phyloP scores from a whole-genome alignment of 2,113 vertebrate species.

The Pluvianellus socialis region DNA sequence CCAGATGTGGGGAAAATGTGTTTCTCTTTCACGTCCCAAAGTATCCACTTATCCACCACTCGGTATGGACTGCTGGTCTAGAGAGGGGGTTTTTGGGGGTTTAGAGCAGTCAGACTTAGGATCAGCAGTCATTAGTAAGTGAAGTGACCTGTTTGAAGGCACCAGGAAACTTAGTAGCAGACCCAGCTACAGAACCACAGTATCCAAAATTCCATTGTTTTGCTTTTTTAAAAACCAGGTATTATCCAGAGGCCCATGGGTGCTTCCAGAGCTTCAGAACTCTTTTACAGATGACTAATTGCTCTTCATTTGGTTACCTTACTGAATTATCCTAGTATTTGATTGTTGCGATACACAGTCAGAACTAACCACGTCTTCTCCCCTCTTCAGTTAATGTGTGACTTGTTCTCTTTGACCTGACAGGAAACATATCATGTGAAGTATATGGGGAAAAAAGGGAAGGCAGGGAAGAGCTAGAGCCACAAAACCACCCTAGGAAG shows the following conservation, averaged over 20 bases:
- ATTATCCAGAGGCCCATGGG: neutral
- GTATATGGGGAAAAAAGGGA: neutral
- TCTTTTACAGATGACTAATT: neutral
- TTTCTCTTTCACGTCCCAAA: neutral
- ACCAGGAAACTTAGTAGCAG: neutral
- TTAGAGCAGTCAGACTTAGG: neutral
- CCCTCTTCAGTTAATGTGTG: neutral
- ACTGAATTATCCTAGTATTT: neutral
- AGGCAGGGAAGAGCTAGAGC: neutral
- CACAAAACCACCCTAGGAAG: neutral
- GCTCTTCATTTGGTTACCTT: neutral
- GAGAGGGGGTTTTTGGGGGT: accelerated
- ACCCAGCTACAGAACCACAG: neutral
- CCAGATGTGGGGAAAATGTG: neutral
- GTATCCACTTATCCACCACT: neutral
- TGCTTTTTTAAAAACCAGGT: neutral
- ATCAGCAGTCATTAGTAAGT: neutral
- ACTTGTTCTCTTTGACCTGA: neutral
- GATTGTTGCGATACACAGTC: neutral
- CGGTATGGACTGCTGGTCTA: neutral
- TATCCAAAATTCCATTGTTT: neutral
- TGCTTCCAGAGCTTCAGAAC: neutral
- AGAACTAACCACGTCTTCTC: neutral
- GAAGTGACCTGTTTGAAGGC: neutral
- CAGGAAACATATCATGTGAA: neutral